Percentiles rank a stretch among this genome's conserved stretches.
phyloP scores from a whole-genome alignment of 2,113 vertebrate species.

The Pimephales promelas region DNA sequence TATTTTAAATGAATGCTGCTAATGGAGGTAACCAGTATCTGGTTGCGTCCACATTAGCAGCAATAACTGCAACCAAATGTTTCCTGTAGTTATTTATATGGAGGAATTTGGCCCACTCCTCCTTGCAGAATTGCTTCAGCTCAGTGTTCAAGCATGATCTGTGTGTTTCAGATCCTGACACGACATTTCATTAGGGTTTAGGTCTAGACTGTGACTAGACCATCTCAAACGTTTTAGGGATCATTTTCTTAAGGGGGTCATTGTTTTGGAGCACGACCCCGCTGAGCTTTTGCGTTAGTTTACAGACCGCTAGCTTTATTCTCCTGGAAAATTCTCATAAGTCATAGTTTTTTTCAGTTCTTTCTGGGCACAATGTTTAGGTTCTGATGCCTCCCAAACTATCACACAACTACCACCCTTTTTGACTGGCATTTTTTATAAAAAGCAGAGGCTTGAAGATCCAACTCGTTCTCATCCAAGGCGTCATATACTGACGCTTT shows the following conservation, averaged over 20 bases:
- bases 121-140: neutral
- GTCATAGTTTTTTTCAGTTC: neutral
- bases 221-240: neutral
- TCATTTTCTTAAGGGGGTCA: neutral
- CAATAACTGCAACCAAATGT: neutral
- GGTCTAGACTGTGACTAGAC: neutral
- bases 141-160: neutral
- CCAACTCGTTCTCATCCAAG: too few species aligned
- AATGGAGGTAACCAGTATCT: slow-evolving; percentile 2
- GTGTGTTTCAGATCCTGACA: neutral
- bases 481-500: too few species aligned
- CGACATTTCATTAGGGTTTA: neutral
- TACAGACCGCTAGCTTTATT: neutral
- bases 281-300: neutral
- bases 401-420: neutral
- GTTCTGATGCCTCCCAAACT: neutral
- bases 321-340: neutral
- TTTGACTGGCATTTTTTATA: neutral
- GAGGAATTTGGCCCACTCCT: neutral
- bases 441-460: neutral
- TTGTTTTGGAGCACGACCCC: neutral
- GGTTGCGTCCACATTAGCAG: slow-evolving; percentile 26
- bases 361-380: neutral
- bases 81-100: slow-evolving; percentile 21
- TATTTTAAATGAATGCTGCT: neutral